Evolutionary conservation across 2,797 vertebrate genomes (phyloP).

Genomic region (Neostethus bicornis): DNA sequence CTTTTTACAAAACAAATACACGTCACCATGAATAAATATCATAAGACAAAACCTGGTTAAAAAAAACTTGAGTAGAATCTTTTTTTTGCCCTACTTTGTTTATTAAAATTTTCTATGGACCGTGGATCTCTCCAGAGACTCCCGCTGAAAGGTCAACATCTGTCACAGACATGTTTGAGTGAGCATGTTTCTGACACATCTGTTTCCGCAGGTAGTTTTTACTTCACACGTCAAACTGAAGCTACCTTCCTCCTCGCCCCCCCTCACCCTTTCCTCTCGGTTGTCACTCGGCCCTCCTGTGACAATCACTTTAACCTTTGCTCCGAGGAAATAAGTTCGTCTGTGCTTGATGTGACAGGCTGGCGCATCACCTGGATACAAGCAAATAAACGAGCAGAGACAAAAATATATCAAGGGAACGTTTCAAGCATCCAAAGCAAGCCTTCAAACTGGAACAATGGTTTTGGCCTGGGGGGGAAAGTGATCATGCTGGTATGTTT

Average conservation of each 20-base stretch:
- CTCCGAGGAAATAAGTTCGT: constrained; percentile 65
- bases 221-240: constrained; percentile 39
- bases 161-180: constrained; percentile 17
- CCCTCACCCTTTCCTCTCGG: neutral
- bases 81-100: neutral
- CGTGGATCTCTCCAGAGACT: neutral
- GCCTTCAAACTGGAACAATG: constrained; percentile 83
- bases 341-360: constrained; percentile 75
- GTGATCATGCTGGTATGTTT: constrained; percentile 86
- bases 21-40: neutral
- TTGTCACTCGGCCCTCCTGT: constrained; percentile 36
- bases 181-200: constrained; percentile 18
- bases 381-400: constrained; percentile 70
- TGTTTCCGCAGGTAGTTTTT: constrained; percentile 43
- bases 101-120: neutral
- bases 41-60: neutral
- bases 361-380: constrained; percentile 79
- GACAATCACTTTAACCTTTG: constrained; percentile 75
- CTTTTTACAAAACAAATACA: too few species aligned
- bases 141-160: constrained; percentile 3
- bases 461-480: constrained; percentile 73
- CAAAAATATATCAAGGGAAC: constrained; percentile 74
- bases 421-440: constrained; percentile 79
- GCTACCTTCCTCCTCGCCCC: constrained; percentile 12
- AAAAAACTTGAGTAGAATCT: neutral